These are phyloP conservation scores for Corythaixoides concolor DNA, from an alignment of 2,113 vertebrate species.

Conservation along the genomic window DNA sequence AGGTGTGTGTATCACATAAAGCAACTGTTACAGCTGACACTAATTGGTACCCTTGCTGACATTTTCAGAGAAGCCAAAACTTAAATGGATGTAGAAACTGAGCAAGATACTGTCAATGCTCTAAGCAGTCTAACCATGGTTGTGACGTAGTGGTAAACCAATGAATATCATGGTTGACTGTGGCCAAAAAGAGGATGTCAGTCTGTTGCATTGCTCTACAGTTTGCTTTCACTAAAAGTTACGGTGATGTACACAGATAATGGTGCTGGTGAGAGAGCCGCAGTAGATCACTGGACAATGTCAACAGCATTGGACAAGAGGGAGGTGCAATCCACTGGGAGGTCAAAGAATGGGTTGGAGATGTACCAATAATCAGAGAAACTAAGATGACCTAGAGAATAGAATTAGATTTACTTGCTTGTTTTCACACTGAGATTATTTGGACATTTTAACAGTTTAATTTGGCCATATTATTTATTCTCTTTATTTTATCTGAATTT, in stretches of 20 bases:
- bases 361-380: neutral
- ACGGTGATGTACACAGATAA: neutral
- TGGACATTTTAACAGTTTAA: neutral
- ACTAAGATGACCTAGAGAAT: neutral
- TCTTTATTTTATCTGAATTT: neutral
- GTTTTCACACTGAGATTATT: neutral
- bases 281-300: neutral
- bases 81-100: neutral
- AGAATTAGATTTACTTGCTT: neutral
- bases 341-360: neutral
- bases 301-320: neutral
- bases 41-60: slow-evolving; percentile 26
- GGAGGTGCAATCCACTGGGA: neutral
- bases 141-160: neutral
- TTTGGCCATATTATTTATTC: neutral
- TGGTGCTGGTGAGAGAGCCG: neutral
- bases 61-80: slow-evolving; percentile 21
- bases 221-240: neutral
- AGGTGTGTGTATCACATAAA: neutral
- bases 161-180: neutral
- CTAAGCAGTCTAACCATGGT: neutral
- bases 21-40: slow-evolving; percentile 34
- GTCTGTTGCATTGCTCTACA: neutral
- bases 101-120: neutral
- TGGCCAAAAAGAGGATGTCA: neutral